Evolutionary conservation across 2,113 vertebrate genomes (phyloP).

Genomic region (Shinisaurus crocodilurus): DNA sequence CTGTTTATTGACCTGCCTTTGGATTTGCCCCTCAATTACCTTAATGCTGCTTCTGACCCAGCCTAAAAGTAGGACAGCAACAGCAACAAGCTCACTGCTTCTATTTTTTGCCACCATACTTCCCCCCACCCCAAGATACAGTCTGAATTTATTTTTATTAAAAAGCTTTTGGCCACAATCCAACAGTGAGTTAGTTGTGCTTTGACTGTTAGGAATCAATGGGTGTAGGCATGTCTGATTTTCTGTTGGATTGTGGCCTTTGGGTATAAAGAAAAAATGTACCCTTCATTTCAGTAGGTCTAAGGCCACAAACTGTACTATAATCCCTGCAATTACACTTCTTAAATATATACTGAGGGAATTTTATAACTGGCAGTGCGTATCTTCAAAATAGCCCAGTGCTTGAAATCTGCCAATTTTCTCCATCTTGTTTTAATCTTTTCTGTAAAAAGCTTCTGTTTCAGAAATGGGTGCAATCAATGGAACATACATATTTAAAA

Average conservation of each 20-base stretch:
- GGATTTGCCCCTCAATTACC: too few relatives aligned
- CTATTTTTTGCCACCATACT: neutral
- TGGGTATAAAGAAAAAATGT: neutral
- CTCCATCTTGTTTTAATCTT: conserved; percentile 20
- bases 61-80: too few relatives aligned
- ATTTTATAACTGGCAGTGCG: neutral
- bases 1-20: too few relatives aligned
- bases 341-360: neutral
- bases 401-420: neutral
- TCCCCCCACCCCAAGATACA: neutral
- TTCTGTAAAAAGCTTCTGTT: neutral
- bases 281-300: neutral
- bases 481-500: conserved; percentile 8
- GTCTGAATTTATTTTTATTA: neutral
- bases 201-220: neutral
- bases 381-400: neutral
- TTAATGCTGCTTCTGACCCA: too few relatives aligned
- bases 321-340: conserved; percentile 1
- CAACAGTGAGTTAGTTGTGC: neutral
- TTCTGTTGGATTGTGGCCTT: neutral
- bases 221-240: neutral
- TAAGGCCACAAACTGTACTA: neutral
- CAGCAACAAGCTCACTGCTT: neutral
- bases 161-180: neutral
- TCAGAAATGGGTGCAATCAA: neutral